Conservation (phyloP, 2,888 invertebrate species). For the Ligdia adustata region DNA sequence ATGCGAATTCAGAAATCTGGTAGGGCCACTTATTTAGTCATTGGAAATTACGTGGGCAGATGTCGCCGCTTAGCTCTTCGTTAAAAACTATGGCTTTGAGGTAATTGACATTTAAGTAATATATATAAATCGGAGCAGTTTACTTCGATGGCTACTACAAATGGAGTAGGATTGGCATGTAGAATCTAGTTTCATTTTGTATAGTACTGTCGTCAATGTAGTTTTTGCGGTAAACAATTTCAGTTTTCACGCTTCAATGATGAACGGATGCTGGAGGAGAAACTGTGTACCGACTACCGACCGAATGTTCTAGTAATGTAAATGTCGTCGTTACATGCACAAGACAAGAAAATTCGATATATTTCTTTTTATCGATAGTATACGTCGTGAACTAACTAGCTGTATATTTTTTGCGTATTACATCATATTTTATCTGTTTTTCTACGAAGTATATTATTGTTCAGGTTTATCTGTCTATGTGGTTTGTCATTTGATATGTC, state of each 20-base stretch:
- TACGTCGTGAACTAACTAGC: too few species aligned
- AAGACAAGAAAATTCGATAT: too few species aligned
- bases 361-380: too few species aligned
- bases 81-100: slow-evolving; percentile 22
- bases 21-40: slow-evolving; percentile 30
- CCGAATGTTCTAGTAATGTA: slow-evolving; percentile 37
- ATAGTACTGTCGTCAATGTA: background rate
- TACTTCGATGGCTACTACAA: background rate
- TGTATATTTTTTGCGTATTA: too few species aligned
- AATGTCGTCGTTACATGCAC: background rate
- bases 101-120: slow-evolving; percentile 15
- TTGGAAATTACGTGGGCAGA: slow-evolving; percentile 31
- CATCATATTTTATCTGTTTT: too few species aligned
- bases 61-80: slow-evolving; percentile 9
- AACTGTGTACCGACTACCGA: slow-evolving; percentile 45
- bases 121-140: slow-evolving; percentile 2
- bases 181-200: background rate
- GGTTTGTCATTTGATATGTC: too few species aligned
- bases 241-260: slow-evolving; percentile 33
- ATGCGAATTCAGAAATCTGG: slow-evolving; percentile 35
- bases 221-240: slow-evolving; percentile 3
- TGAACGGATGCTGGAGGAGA: slow-evolving; percentile 58
- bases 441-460: too few species aligned
- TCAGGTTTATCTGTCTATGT: too few species aligned
- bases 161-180: background rate